Conservation (phyloP, 2,797 vertebrate genomes). For the Phoxinus dragarum region DNA sequence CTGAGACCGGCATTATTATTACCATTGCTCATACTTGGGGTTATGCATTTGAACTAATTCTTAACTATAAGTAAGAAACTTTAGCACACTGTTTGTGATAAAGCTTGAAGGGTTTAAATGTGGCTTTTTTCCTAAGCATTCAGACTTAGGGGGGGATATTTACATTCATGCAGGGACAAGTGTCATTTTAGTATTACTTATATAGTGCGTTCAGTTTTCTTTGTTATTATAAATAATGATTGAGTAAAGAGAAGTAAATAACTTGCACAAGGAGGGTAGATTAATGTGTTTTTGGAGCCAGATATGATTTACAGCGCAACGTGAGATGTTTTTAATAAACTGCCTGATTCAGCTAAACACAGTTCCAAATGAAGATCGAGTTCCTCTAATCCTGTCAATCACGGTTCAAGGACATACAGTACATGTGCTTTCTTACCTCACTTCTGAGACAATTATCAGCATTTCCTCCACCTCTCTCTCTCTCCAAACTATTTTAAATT, state of each 20-base stretch:
- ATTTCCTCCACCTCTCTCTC: neutral
- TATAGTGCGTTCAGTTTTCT: neutral
- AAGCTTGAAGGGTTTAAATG: neutral
- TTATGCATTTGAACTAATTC: neutral
- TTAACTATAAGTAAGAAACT: neutral
- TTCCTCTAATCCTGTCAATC: conserved; percentile 12
- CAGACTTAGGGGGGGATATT: neutral
- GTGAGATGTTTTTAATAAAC: conserved; percentile 1
- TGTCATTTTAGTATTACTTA: neutral
- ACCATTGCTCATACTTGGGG: neutral
- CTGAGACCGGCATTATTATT: neutral
- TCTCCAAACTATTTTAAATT: neutral
- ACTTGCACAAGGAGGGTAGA: neutral
- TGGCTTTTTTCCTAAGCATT: neutral
- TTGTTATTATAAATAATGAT: neutral
- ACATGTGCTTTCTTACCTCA: neutral
- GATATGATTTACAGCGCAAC: conserved; percentile 14
- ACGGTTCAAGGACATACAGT: neutral
- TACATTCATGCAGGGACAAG: neutral
- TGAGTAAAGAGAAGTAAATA: neutral
- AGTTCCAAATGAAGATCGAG: neutral
- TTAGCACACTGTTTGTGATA: neutral
- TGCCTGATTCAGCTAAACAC: conserved; percentile 16
- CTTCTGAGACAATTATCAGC: neutral
- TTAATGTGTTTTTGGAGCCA: conserved; percentile 8